These are phyloP conservation scores for Centropus unirufus DNA, from an alignment of 2,113 vertebrate species.

Conservation along the genomic window DNA sequence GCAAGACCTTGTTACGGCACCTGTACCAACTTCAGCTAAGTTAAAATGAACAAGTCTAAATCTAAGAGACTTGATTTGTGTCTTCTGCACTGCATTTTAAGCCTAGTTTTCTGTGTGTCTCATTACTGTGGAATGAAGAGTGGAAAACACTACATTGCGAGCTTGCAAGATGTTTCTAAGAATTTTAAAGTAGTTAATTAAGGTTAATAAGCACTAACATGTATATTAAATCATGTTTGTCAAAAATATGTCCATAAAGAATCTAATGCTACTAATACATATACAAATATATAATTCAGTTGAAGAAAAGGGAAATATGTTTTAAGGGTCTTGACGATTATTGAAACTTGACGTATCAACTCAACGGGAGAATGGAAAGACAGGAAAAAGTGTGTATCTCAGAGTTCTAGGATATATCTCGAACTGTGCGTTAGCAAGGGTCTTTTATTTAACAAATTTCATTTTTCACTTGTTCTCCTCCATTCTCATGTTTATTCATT, in stretches of 20 bases:
- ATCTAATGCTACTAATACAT: not conserved
- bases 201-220: not conserved
- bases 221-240: not conserved
- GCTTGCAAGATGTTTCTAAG: not conserved
- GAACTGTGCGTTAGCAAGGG: not conserved
- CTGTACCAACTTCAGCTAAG: not conserved
- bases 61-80: not conserved
- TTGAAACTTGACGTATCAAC: not conserved
- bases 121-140: not conserved
- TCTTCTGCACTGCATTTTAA: not conserved
- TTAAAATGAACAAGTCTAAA: not conserved
- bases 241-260: not conserved
- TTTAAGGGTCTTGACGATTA: not conserved
- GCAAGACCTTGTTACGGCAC: not conserved
- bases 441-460: not conserved
- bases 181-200: not conserved
- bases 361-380: not conserved
- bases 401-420: not conserved
- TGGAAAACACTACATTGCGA: not conserved
- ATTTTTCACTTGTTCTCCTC: not conserved
- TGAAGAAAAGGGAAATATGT: not conserved
- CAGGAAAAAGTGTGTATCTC: not conserved
- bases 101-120: not conserved
- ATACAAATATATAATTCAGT: not conserved
- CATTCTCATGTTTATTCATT: not conserved